These are phyloP conservation scores for Hippoglossus hippoglossus DNA, from an alignment of 2,797 vertebrate species.

Conservation along the genomic window DNA sequence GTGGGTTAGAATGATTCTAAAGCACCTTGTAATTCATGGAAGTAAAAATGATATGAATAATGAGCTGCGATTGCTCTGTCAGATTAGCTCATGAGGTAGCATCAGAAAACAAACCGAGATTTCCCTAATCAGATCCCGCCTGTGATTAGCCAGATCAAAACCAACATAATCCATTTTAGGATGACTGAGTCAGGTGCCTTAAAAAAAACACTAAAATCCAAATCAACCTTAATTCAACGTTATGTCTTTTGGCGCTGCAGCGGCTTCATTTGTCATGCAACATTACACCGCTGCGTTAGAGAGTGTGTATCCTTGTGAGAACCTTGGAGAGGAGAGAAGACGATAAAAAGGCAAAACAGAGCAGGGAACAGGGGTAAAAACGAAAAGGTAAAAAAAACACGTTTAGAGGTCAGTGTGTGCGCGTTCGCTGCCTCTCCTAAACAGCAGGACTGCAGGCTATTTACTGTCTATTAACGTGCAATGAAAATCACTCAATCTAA, in stretches of 20 bases:
- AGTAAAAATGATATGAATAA: conserved; percentile 26
- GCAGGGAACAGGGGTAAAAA: conserved; percentile 26
- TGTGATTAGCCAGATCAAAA: conserved; percentile 43
- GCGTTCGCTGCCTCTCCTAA: conserved; percentile 26
- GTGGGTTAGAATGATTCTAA: conserved; percentile 4
- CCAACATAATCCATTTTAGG: conserved; percentile 46
- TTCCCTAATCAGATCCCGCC: conserved; percentile 40
- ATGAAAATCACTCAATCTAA: conserved; percentile 73
- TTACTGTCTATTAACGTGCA: conserved; percentile 68
- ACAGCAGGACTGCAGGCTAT: conserved; percentile 57
- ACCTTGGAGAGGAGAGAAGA: conserved; percentile 3
- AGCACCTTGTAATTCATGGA: conserved; percentile 20
- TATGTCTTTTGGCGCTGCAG: conserved; percentile 28
- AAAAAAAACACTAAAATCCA: conserved; percentile 29
- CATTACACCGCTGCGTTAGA: conserved; percentile 3
- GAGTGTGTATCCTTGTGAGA: conserved; percentile 1
- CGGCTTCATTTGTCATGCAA: conserved; percentile 32
- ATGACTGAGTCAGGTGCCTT: conserved; percentile 37
- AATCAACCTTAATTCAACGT: conserved; percentile 42
- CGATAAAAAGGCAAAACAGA: not conserved
- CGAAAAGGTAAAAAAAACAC: conserved; percentile 19
- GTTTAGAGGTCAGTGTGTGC: conserved; percentile 52
- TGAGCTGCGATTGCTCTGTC: conserved; percentile 10
- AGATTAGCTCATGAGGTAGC: conserved; percentile 25
- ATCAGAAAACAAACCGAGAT: conserved; percentile 45